Base-by-base conservation (phyloP, 1,140 invertebrate species). In the Dreissena polymorpha region DNA sequence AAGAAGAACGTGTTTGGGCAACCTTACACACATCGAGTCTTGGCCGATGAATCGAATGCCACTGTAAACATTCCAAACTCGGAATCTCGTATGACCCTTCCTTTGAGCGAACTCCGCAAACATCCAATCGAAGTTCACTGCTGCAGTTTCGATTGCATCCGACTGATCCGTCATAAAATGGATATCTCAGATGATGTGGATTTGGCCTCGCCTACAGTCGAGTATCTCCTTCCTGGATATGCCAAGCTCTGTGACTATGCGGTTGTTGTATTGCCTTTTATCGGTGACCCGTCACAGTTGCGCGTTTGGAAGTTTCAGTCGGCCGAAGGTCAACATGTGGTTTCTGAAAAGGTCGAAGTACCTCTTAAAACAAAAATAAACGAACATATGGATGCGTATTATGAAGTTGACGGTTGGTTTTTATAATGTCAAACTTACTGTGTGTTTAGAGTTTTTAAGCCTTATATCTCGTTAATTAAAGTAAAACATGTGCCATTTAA, bases 281-380 rank as follows among this genome's bases (percentile, higher is more conserved):
- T 79, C n/a, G 77, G 77, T 1, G 13, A 21, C 12, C 10, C 21
- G 18, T 53, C 27, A 7, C 25, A 57, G 21, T 55, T 79, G 50
- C 69, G 49, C 21, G 77, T 79, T 0, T 13, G 55, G 27, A 79
- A 79, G 49, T 79, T 79, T 25, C 21, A 79, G 14, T 79, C 77
- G 13, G 77, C 69, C 49, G 77, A 79, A 49, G 77, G 77, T 70
- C 23, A 29, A 10, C 25, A 39, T 10, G 39, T 29, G 39, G 27
- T 63, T 63, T 14, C 53, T 16, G n/a, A 70, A 25, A 25, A 51
- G 2, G 10, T 71, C n/a, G 25, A 60, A 14, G 68, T 79, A 6
- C 77, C 77, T 39, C 10, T 10, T 10, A 49, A 79, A 50, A 68
- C n/a, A 49, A 70, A 71, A 5, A 16, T 10, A 10, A 79, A 57